Evolutionary conservation across 2,888 invertebrate genomes (phyloP).

Genomic region (Pardosa pseudoannulata): DNA sequence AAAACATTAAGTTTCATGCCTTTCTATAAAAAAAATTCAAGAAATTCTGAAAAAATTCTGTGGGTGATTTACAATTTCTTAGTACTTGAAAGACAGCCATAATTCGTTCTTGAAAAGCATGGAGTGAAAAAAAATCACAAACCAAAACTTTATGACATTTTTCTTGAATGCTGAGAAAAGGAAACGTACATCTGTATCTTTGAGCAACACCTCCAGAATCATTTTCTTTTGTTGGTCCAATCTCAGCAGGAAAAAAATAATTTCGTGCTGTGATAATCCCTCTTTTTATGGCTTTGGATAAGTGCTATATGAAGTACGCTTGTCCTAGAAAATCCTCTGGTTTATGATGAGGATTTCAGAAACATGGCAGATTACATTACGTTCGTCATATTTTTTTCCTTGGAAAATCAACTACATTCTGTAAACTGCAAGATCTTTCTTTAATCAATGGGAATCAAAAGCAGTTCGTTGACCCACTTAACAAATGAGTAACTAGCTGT

Average conservation of each 20-base stretch:
- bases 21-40: not conserved
- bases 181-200: not conserved
- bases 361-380: not conserved
- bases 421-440: too few relatives aligned
- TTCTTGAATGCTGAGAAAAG: not conserved
- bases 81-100: not conserved
- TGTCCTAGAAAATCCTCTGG: constrained; percentile 15
- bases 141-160: constrained; percentile 9
- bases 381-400: not conserved
- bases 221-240: too few relatives aligned
- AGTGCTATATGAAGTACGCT: constrained; percentile 18
- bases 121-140: not conserved
- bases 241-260: too few relatives aligned
- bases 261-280: constrained; percentile 5
- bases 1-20: not conserved
- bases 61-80: not conserved
- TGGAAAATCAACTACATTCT: too few relatives aligned
- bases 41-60: not conserved
- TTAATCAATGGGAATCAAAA: too few relatives aligned
- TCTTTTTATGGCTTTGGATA: not conserved
- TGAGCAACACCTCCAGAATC: not conserved
- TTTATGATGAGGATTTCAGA: constrained; percentile 19
- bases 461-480: too few relatives aligned
- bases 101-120: not conserved
- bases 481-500: too few relatives aligned